Evolutionary conservation across 1,140 invertebrate genomes (phyloP).

Genomic region (Nymphalis io): DNA sequence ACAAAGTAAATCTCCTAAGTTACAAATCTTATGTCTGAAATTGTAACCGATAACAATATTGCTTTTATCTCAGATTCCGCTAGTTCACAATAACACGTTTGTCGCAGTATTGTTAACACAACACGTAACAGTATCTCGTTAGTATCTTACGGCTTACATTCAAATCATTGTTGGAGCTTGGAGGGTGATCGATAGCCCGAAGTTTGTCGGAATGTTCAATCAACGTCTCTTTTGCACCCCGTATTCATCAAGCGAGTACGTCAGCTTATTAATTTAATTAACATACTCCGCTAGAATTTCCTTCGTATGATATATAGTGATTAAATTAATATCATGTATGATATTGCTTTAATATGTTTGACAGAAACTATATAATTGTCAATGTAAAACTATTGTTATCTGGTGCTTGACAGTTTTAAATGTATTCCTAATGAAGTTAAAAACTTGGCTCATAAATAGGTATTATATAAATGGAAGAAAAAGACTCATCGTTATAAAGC

Average conservation of each 20-base stretch:
- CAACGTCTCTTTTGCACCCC: conserved; percentile 27
- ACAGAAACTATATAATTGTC: neutral
- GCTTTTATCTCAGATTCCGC: neutral
- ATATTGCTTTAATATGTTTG: neutral
- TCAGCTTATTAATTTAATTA: conserved; percentile 27
- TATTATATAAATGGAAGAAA: too few relatives aligned
- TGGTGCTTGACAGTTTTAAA: neutral
- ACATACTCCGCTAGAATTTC: conserved; percentile 13
- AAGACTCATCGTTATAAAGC: too few relatives aligned
- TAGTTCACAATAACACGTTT: neutral
- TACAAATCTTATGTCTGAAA: too few relatives aligned
- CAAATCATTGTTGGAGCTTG: conserved; percentile 6
- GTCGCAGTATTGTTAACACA: conserved; percentile 2
- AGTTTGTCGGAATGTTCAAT: conserved; percentile 27
- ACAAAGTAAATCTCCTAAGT: too few relatives aligned
- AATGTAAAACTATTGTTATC: neutral
- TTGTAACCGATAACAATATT: too few relatives aligned
- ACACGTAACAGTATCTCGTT: conserved; percentile 3
- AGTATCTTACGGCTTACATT: conserved; percentile 4
- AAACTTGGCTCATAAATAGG: too few relatives aligned
- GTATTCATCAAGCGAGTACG: conserved; percentile 21
- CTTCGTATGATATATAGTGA: neutral
- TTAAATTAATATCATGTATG: neutral
- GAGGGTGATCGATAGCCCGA: conserved; percentile 24
- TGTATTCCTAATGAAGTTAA: too few relatives aligned